These are phyloP conservation scores for Heterohyrax brucei DNA, from an alignment of 2,797 vertebrate species.

Conservation along the genomic window DNA sequence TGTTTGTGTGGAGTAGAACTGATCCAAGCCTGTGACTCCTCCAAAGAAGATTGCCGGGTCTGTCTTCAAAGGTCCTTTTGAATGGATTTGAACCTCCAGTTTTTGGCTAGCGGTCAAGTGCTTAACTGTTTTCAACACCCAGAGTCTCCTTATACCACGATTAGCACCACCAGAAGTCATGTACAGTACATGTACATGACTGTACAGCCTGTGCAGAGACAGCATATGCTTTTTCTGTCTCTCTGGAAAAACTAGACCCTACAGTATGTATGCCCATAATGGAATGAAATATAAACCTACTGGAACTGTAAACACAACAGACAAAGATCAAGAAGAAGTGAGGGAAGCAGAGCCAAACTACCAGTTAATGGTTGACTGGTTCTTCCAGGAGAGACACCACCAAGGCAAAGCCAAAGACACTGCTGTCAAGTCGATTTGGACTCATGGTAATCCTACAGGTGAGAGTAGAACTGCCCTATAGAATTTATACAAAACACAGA, in stretches of 20 bases:
- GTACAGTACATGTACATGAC: too few relatives aligned
- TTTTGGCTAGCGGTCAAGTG: not conserved
- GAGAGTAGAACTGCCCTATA: too few relatives aligned
- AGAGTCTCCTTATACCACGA: too few relatives aligned
- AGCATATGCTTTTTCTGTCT: not conserved
- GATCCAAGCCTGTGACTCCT: not conserved
- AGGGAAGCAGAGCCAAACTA: not conserved
- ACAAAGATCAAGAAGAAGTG: not conserved
- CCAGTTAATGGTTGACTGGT: not conserved
- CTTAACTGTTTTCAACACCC: too few relatives aligned
- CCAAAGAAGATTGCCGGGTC: not conserved
- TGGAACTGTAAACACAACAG: not conserved
- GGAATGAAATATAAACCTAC: not conserved
- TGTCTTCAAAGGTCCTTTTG: not conserved
- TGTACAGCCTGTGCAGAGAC: too few relatives aligned
- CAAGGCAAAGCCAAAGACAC: too few relatives aligned
- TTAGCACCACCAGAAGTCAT: not conserved
- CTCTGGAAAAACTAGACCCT: not conserved
- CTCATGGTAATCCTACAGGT: too few relatives aligned
- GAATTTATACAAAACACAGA: too few relatives aligned
- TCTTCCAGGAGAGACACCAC: too few relatives aligned
- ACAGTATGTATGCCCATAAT: not conserved
- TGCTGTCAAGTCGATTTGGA: too few relatives aligned
- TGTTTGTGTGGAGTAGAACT: not conserved
- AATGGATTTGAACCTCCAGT: not conserved